Evolutionary conservation across 1,140 invertebrate species (phyloP).

Genomic region (Geopemphigus sp.): DNA sequence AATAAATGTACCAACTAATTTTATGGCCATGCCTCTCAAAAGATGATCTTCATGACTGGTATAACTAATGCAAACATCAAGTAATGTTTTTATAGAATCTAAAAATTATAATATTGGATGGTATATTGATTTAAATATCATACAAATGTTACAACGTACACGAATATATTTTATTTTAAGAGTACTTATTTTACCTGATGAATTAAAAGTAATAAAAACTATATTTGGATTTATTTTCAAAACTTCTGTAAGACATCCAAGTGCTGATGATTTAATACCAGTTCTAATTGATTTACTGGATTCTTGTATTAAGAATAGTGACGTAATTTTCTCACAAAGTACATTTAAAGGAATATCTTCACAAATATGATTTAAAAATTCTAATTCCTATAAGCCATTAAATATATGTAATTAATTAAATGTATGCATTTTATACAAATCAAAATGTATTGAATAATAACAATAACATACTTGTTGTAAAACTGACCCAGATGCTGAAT

Average conservation of each 20-base stretch:
- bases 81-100: slow-evolving; percentile 1
- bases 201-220: slow-evolving; percentile 22
- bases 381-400: slow-evolving; percentile 53
- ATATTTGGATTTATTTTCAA: slow-evolving; percentile 59
- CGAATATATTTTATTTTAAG: not conserved
- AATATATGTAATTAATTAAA: slow-evolving; percentile 23
- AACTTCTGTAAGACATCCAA: slow-evolving; percentile 59
- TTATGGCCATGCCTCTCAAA: slow-evolving; percentile 40
- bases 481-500: slow-evolving; percentile 50
- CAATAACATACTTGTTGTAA: slow-evolving; percentile 44
- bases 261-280: slow-evolving; percentile 43
- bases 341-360: slow-evolving; percentile 52
- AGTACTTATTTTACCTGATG: not conserved
- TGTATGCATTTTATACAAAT: not conserved
- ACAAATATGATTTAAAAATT: slow-evolving; percentile 36
- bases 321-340: slow-evolving; percentile 49
- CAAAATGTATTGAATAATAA: not conserved
- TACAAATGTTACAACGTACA: not conserved
- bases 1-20: slow-evolving; percentile 58
- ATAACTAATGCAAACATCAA: slow-evolving; percentile 18
- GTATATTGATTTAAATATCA: not conserved
- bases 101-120: not conserved
- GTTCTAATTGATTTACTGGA: slow-evolving; percentile 26
- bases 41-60: slow-evolving; percentile 43
- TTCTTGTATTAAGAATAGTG: slow-evolving; percentile 29